A percentile compares a stretch with the other conserved stretches of the same genome.
Evolutionary conservation across 2,113 vertebrate species (phyloP).

Genomic region (Paratilapia polleni): DNA sequence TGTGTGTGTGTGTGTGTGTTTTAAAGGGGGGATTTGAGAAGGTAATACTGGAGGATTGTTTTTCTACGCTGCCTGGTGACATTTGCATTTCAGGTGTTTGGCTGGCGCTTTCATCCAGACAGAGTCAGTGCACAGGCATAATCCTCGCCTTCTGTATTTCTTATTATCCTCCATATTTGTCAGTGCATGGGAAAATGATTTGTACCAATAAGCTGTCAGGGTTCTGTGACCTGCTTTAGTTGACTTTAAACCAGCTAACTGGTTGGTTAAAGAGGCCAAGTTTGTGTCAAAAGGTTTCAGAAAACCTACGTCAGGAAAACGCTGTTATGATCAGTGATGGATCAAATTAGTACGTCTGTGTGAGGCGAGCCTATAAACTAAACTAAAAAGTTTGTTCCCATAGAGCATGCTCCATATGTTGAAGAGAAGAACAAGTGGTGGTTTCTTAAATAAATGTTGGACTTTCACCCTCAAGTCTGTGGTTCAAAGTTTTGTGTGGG

Average conservation of each 20-base stretch:
- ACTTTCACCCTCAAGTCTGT: no score
- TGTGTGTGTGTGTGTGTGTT: neutral
- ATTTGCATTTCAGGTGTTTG: constrained; percentile 44
- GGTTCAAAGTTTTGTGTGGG: neutral
- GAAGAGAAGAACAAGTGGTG: neutral
- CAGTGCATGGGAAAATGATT: neutral
- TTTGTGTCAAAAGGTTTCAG: no score
- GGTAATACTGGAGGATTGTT: constrained; percentile 36
- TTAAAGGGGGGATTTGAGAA: neutral
- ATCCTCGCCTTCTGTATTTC: neutral
- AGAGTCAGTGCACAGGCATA: neutral
- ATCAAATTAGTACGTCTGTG: no score
- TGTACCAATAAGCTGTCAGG: neutral
- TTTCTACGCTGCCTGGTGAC: constrained; percentile 15
- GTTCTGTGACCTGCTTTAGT: neutral
- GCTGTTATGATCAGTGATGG: rapidly evolving
- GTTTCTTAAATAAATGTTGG: no score
- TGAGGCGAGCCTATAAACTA: no score
- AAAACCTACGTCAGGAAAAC: neutral
- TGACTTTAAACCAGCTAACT: neutral
- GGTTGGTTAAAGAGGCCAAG: no score
- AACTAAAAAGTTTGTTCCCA: no score
- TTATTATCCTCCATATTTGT: neutral
- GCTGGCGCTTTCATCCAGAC: neutral
- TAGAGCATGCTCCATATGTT: neutral